Evolutionary conservation across 2,888 invertebrate genomes (phyloP).

Genomic region (Sphecodes monilicornis): DNA sequence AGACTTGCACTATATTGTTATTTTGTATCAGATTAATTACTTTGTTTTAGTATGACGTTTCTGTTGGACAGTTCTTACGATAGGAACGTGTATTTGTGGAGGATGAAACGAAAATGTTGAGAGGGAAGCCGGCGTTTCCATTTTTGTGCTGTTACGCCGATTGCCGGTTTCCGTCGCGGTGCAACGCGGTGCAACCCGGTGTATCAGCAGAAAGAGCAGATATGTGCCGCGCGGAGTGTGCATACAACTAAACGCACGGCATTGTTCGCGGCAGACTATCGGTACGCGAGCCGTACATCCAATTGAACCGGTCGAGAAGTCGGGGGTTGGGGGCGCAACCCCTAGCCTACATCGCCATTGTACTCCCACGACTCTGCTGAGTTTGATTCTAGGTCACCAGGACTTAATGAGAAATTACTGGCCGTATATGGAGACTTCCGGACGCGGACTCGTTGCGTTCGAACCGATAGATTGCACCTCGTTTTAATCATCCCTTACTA

Average conservation of each 20-base stretch:
- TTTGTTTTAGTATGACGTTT: neutral
- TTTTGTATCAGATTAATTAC: neutral
- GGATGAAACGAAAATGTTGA: neutral
- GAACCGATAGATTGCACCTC: conserved; percentile 42
- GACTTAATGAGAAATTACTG: conserved; percentile 69
- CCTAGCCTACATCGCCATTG: conserved; percentile 55
- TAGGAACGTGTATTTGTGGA: neutral
- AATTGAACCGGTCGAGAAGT: conserved; percentile 63
- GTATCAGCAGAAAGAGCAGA: conserved; percentile 24
- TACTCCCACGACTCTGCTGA: conserved; percentile 43
- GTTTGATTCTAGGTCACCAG: conserved; percentile 68
- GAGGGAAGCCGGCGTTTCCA: neutral
- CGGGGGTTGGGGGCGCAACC: conserved; percentile 45
- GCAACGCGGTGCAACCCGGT: conserved; percentile 3
- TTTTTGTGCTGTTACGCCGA: conserved; percentile 24
- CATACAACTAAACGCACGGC: conserved; percentile 39
- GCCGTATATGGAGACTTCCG: conserved; percentile 46
- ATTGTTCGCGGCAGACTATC: conserved; percentile 65
- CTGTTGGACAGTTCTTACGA: neutral
- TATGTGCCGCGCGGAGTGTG: conserved; percentile 9
- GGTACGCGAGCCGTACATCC: conserved; percentile 62
- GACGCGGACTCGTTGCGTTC: conserved; percentile 46
- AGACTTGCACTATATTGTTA: neutral
- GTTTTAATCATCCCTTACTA: conserved; percentile 10
- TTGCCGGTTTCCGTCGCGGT: conserved; percentile 13